phyloP scores from a whole-genome alignment of 2,888 invertebrate genomes.

The Stictocephala bisonia region DNA sequence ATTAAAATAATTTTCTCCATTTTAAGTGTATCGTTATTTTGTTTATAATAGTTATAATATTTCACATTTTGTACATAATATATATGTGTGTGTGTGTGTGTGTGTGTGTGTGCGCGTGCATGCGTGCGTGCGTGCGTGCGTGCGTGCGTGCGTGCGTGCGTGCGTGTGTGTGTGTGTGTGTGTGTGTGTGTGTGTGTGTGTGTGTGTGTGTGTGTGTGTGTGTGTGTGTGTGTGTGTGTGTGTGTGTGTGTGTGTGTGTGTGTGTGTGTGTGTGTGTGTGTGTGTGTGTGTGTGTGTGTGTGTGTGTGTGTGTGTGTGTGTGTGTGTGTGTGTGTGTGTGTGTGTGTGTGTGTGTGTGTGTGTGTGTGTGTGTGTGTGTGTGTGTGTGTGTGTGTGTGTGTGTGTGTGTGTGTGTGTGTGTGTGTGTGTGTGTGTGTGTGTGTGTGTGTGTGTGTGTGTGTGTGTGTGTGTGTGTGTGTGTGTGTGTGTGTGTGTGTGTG shows the following conservation, averaged over 20 bases:
- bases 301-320: slow-evolving; percentile 31
- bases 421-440: slow-evolving; percentile 34
- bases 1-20: too few species aligned
- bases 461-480: slow-evolving; percentile 32
- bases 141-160: too few species aligned
- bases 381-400: slow-evolving; percentile 18
- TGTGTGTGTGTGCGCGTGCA: too few species aligned
- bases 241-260: slow-evolving; percentile 29
- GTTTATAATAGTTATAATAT: too few species aligned
- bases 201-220: too few species aligned
- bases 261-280: slow-evolving; percentile 30
- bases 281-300: slow-evolving; percentile 33
- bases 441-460: slow-evolving; percentile 33
- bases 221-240: slow-evolving; percentile 25
- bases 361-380: slow-evolving; percentile 30
- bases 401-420: slow-evolving; percentile 26
- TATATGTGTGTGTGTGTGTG: too few species aligned
- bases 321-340: slow-evolving; percentile 30
- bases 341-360: slow-evolving; percentile 28
- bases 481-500: slow-evolving; percentile 34
- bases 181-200: too few species aligned
- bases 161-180: too few species aligned
- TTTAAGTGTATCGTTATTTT: too few species aligned
- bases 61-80: too few species aligned
- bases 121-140: too few species aligned